Percentiles rank a stretch among this genome's conserved stretches.
phyloP scores from a whole-genome alignment of 1,140 invertebrate species.

The Bemisia tabaci region DNA sequence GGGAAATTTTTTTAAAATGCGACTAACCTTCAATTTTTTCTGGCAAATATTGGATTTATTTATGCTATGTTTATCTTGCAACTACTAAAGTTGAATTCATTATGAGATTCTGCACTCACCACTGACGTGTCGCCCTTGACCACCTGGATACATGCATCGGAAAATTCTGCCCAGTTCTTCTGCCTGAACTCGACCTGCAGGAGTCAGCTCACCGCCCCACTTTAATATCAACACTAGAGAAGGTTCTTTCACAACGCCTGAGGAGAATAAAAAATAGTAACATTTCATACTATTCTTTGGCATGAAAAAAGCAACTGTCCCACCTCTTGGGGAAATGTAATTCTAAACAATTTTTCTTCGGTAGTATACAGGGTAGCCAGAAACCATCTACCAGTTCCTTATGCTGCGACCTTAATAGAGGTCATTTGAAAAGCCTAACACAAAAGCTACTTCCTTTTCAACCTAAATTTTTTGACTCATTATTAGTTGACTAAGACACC shows the following conservation, averaged over 20 bases:
- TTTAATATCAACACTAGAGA: slow-evolving; percentile 91
- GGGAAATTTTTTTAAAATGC: neutral
- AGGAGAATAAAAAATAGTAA: slow-evolving; percentile 28
- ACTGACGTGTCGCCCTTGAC: slow-evolving; percentile 57
- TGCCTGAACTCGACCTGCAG: slow-evolving; percentile 89
- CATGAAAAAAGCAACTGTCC: neutral
- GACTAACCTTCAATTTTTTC: slow-evolving; percentile 1
- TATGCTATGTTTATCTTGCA: slow-evolving; percentile 12
- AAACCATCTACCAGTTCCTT: too few species aligned
- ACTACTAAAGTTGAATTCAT: slow-evolving; percentile 6
- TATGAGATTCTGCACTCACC: slow-evolving; percentile 18
- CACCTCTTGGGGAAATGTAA: too few species aligned
- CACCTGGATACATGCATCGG: slow-evolving; percentile 94
- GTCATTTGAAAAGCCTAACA: too few species aligned
- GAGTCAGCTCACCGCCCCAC: slow-evolving; percentile 99
- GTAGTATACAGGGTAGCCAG: too few species aligned
- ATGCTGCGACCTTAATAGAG: too few species aligned
- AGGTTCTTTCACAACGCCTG: slow-evolving; percentile 69
- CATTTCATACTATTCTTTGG: slow-evolving; percentile 8
- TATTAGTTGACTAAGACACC: too few species aligned
- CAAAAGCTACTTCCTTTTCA: too few species aligned
- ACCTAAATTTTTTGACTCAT: too few species aligned
- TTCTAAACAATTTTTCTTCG: too few species aligned
- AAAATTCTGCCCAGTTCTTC: slow-evolving; percentile 96
- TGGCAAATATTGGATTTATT: slow-evolving; percentile 2